phyloP scores from a whole-genome alignment of 2,797 vertebrate genomes.

The Microhierax caerulescens region DNA sequence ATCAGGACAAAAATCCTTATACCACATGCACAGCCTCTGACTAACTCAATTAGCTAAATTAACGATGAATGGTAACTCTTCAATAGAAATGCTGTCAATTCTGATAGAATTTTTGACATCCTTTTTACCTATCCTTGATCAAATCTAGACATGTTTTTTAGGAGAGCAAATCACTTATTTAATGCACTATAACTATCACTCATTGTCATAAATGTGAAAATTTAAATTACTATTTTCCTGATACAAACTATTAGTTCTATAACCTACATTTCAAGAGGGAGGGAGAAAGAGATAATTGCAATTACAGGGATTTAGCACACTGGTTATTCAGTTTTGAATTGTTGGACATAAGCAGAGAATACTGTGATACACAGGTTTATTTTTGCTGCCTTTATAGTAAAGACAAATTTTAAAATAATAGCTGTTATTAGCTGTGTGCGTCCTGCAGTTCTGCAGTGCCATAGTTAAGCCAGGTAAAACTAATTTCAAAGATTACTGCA shows the following conservation, averaged over 20 bases:
- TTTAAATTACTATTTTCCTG: constrained; percentile 16
- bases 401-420: background rate
- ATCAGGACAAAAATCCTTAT: background rate
- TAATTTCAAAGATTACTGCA: background rate
- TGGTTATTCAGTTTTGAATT: background rate
- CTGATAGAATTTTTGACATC: background rate
- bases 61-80: background rate
- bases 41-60: background rate
- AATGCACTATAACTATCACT: background rate
- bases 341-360: background rate
- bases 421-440: background rate
- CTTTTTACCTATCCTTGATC: background rate
- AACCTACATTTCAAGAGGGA: background rate
- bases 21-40: background rate
- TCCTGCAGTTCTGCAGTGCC: background rate
- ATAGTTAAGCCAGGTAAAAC: background rate
- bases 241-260: background rate
- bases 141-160: background rate
- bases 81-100: constrained; percentile 23
- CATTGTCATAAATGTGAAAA: constrained; percentile 31
- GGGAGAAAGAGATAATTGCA: background rate
- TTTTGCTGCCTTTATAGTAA: background rate
- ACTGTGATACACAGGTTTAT: background rate
- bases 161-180: background rate
- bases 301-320: background rate